Evolutionary conservation across 2,888 invertebrate species (phyloP).

Genomic region (Noctua janthe): DNA sequence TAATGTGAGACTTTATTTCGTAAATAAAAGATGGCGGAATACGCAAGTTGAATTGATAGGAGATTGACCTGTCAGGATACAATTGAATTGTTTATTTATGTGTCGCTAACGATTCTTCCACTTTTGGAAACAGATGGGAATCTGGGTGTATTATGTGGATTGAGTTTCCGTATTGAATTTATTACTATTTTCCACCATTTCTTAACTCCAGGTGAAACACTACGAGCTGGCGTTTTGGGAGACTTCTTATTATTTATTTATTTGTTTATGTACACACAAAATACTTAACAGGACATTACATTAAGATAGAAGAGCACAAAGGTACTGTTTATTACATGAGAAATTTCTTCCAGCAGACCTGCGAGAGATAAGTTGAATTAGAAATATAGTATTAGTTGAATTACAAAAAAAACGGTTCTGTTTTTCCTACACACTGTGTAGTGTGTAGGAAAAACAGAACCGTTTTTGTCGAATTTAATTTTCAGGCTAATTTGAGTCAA

Average conservation of each 20-base stretch:
- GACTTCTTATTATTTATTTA: neutral
- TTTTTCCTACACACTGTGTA: too few relatives aligned
- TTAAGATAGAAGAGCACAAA: too few relatives aligned
- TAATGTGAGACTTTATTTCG: slow-evolving; percentile 45
- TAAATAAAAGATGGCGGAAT: slow-evolving; percentile 30
- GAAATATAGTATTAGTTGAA: too few relatives aligned
- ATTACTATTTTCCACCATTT: neutral
- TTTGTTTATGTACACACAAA: too few relatives aligned
- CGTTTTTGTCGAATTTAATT: neutral
- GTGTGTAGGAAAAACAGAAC: too few relatives aligned
- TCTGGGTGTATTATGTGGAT: slow-evolving; percentile 7
- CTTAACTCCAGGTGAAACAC: neutral
- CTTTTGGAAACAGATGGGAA: slow-evolving; percentile 5
- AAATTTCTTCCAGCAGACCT: too few relatives aligned
- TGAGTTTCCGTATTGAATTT: neutral
- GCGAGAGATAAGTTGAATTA: too few relatives aligned
- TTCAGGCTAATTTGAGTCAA: neutral
- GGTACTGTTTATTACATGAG: too few relatives aligned
- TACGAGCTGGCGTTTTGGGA: neutral
- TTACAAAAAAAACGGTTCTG: too few relatives aligned
- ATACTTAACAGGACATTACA: too few relatives aligned
- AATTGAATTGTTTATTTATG: slow-evolving; percentile 56
- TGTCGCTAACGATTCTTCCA: slow-evolving; percentile 28
- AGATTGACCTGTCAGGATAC: slow-evolving; percentile 55
- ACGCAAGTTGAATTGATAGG: slow-evolving; percentile 40